Percentiles rank a stretch among this genome's conserved stretches.
Evolutionary conservation across 2,113 vertebrate species (phyloP).

Genomic region (Prinia subflava): DNA sequence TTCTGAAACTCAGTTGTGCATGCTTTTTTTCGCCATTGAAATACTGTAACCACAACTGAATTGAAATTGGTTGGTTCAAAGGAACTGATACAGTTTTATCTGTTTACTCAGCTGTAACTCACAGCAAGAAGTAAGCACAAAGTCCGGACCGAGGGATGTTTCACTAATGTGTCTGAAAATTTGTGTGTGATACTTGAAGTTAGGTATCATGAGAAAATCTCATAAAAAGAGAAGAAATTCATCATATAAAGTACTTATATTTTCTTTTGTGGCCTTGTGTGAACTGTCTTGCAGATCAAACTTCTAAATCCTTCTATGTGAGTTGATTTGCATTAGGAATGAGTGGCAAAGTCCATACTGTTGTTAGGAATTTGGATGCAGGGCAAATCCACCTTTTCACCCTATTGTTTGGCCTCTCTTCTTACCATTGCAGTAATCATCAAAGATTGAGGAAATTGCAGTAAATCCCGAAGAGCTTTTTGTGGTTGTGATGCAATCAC

Average conservation of each 20-base stretch:
- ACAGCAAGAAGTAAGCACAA: not conserved
- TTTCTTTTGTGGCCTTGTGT: not conserved
- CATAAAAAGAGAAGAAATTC: not conserved
- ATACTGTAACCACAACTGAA: not conserved
- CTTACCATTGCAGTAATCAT: not conserved
- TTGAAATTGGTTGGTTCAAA: not conserved
- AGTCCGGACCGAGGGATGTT: not conserved
- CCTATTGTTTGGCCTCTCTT: fast-evolving
- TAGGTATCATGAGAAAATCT: fast-evolving
- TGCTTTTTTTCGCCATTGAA: not conserved
- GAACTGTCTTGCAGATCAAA: not conserved
- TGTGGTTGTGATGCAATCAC: not conserved
- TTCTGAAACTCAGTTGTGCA: not conserved
- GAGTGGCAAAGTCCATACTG: not conserved
- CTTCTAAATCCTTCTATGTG: not conserved
- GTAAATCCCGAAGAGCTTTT: not conserved
- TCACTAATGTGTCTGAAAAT: not conserved
- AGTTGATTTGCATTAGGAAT: not conserved
- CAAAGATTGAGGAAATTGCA: not conserved
- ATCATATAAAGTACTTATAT: fast-evolving
- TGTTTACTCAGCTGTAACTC: not conserved
- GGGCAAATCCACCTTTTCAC: not conserved
- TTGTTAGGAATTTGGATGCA: not conserved
- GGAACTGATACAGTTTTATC: not conserved
- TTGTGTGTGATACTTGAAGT: not conserved